Conservation (phyloP, 2,888 invertebrate species). For the Schizaphis graminum region DNA sequence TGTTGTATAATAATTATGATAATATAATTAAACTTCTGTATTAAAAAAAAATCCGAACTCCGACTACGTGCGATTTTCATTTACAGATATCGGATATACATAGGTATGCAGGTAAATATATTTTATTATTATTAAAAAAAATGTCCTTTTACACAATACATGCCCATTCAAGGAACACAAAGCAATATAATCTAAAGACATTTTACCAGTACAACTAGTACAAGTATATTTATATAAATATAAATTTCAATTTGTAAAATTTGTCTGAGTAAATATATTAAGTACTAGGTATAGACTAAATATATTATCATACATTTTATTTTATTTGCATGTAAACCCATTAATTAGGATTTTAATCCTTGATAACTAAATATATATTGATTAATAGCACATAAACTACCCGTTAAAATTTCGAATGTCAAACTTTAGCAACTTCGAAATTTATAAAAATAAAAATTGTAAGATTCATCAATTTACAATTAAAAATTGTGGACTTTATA, state of each 20-base stretch:
- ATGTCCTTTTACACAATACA: neutral
- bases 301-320: neutral
- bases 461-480: neutral
- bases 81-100: neutral
- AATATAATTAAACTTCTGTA: neutral
- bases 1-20: neutral
- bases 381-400: neutral
- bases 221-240: no score
- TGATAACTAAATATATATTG: neutral
- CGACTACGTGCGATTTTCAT: neutral
- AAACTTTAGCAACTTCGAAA: neutral
- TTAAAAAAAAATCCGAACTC: neutral
- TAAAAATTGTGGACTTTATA: neutral
- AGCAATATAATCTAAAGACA: neutral
- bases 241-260: neutral
- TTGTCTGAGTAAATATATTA: no score
- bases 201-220: neutral
- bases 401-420: neutral
- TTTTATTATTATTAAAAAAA: neutral
- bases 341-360: no score
- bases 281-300: no score
- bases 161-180: neutral
- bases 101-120: neutral
- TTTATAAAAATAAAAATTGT: neutral
- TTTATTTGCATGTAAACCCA: neutral